phyloP scores from a whole-genome alignment of 2,888 invertebrate genomes.

The Coenonympha arcania region DNA sequence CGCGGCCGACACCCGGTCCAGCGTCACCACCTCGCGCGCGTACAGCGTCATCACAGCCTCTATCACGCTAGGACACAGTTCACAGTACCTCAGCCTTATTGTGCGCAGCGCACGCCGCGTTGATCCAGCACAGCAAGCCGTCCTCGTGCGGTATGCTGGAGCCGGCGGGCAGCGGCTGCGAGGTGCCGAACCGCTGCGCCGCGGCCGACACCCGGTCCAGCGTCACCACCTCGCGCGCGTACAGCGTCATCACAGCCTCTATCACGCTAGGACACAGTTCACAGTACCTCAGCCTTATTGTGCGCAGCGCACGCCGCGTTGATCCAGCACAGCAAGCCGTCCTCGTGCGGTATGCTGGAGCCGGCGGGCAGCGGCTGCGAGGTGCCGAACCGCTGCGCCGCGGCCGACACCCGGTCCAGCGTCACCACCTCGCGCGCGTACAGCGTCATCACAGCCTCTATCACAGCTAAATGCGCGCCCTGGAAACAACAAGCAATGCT shows the following conservation, averaged over 20 bases:
- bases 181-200: constrained; percentile 81
- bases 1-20: constrained; percentile 88
- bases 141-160: constrained; percentile 81
- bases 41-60: constrained; percentile 73
- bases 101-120: constrained; percentile 87
- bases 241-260: constrained; percentile 94
- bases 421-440: constrained; percentile 95
- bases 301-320: constrained; percentile 89
- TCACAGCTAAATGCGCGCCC: constrained; percentile 96
- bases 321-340: constrained; percentile 90
- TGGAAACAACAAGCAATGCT: constrained; percentile 60
- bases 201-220: constrained; percentile 89
- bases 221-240: constrained; percentile 93
- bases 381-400: constrained; percentile 83
- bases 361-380: constrained; percentile 62
- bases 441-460: constrained; percentile 94
- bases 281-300: constrained; percentile 64
- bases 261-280: no score
- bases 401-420: constrained; percentile 87
- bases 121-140: constrained; percentile 90
- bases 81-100: constrained; percentile 63
- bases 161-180: constrained; percentile 62
- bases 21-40: constrained; percentile 91
- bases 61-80: background rate
- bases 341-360: constrained; percentile 79